Evolutionary conservation across 2,113 vertebrate species (phyloP), one percentile per base, ranked within the genome.

Genomic region (Gymnobelideus leadbeateri): DNA sequence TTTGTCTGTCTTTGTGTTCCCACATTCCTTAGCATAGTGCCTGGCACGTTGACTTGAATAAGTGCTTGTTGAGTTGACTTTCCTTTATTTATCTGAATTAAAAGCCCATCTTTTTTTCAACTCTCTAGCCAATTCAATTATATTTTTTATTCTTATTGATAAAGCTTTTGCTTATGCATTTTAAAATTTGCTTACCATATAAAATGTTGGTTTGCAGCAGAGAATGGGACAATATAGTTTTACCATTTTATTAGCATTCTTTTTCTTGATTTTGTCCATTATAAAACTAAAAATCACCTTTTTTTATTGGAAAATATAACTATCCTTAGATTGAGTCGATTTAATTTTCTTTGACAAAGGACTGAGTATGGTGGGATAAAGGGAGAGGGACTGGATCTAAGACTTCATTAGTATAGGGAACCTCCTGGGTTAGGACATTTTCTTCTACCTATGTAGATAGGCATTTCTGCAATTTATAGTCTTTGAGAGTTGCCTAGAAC

Each of bases 91-190:
- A 37, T 43, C 94, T 92, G 89, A 96, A 92, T 92, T 95, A n/a
- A 54, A n/a, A 54, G 5, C 91, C 89, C 91, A 46, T 47, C 25
- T 93, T 95, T 43, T 24, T n/a, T 77, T n/a, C 37, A 68, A 16
- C 84, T 68, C 50, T 28, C 50, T 0, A 89, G 0, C 94, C n/a
- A 92, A 23, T 90, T 47, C 7, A 26, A 14, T 94, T 96, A 1
- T 47, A 5, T 47, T 89, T 61, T 94, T 46, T 95, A 37, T 95
- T 93, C 91, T 92, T 94, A 92, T 19, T 92, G 95, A 94, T 93
- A 53, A 11, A 52, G 55, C 94, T 93, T 96, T 94, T 54, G 55
- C 14, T 47, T 93, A 95, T 93, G 52, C 55, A 37, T 89, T 57
- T n/a, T 54, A 51, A 90, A 92, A 52, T 37, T 95, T 92, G 10